Conservation (phyloP, 1,140 invertebrate genomes). For the Neodiprion pinetum region DNA sequence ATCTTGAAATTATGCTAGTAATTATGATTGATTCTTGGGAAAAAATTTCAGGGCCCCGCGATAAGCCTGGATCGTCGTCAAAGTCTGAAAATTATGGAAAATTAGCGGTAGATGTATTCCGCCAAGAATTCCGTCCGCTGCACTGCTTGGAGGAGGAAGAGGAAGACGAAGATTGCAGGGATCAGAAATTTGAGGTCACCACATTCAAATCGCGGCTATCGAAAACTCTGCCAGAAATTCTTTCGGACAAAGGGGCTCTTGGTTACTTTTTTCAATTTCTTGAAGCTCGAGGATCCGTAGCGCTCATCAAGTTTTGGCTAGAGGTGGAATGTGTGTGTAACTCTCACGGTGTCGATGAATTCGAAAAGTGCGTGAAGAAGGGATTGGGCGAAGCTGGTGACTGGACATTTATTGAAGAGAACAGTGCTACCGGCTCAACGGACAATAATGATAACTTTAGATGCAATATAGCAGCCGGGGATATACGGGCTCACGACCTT, state of each 20-base stretch:
- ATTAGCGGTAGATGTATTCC: conserved; percentile 30
- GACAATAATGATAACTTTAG: conserved; percentile 34
- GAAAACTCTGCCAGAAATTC: conserved; percentile 70
- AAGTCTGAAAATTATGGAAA: conserved; percentile 35
- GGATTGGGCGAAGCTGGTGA: not conserved
- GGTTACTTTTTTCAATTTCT: conserved; percentile 78
- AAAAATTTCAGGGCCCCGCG: conserved; percentile 40
- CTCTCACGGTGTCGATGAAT: conserved; percentile 27
- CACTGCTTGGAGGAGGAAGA: conserved; percentile 51
- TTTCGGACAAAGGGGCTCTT: conserved; percentile 74
- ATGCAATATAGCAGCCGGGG: conserved; percentile 19
- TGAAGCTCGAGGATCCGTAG: conserved; percentile 65
- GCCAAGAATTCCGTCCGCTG: conserved; percentile 32
- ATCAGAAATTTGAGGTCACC: conserved; percentile 36
- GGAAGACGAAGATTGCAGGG: conserved; percentile 41
- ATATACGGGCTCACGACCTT: conserved; percentile 37
- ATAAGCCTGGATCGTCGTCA: conserved; percentile 41
- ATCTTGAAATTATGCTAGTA: too few relatives aligned
- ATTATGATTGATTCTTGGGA: not conserved
- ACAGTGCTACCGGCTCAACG: conserved; percentile 14
- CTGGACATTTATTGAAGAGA: not conserved
- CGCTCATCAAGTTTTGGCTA: conserved; percentile 75
- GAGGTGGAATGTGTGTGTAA: conserved; percentile 74
- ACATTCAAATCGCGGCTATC: conserved; percentile 64
- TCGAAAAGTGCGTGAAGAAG: not conserved